These are phyloP conservation scores for Brotula barbata DNA, from an alignment of 2,797 vertebrate species.

Conservation along the genomic window DNA sequence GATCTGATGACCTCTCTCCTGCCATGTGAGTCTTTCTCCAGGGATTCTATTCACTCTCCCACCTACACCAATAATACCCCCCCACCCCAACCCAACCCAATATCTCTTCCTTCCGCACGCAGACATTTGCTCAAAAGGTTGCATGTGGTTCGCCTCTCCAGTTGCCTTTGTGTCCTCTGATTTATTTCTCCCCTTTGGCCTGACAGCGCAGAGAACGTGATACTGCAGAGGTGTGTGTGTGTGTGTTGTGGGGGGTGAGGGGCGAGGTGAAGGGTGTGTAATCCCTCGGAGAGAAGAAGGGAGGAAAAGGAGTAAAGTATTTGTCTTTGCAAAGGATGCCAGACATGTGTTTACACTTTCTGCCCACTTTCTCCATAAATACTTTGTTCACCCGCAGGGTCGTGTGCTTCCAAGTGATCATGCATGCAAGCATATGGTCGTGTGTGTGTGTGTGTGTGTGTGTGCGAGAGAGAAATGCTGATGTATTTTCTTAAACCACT, in stretches of 20 bases:
- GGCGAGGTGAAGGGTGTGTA: slow-evolving; percentile 34
- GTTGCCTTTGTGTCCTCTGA: slow-evolving; percentile 52
- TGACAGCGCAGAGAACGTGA: slow-evolving; percentile 50
- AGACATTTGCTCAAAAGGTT: slow-evolving; percentile 45
- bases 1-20: slow-evolving; percentile 34
- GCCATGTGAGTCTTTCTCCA: slow-evolving; percentile 20
- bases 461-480: neutral
- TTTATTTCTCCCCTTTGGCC: slow-evolving; percentile 58
- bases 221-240: slow-evolving; percentile 31
- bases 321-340: slow-evolving; percentile 70
- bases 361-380: slow-evolving; percentile 72
- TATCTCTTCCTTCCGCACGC: slow-evolving; percentile 24
- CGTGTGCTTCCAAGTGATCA: slow-evolving; percentile 43
- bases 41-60: slow-evolving; percentile 21
- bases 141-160: slow-evolving; percentile 44
- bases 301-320: slow-evolving; percentile 53
- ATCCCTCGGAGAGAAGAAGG: slow-evolving; percentile 48
- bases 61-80: slow-evolving; percentile 16
- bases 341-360: slow-evolving; percentile 78
- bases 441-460: slow-evolving; percentile 14
- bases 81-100: slow-evolving; percentile 5
- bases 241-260: slow-evolving; percentile 22
- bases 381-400: slow-evolving; percentile 63
- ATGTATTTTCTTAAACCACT: no score
- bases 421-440: slow-evolving; percentile 27